These are phyloP conservation scores for Pelobates fuscus DNA, from an alignment of 2,113 vertebrate species.

Conservation along the genomic window DNA sequence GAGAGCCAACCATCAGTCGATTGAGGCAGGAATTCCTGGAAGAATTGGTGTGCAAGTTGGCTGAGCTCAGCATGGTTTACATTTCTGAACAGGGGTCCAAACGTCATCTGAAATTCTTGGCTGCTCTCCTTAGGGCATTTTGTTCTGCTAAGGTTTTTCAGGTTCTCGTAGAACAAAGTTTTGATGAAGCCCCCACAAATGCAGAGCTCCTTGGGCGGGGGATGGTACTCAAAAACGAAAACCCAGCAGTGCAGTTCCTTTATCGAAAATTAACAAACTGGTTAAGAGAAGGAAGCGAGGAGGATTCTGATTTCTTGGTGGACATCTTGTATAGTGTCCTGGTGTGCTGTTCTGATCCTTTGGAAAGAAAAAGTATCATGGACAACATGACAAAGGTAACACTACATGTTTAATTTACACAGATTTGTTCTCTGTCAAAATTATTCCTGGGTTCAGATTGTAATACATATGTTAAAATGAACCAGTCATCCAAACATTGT, in stretches of 20 bases:
- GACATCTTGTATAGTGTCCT: conserved; percentile 92
- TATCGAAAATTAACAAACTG: conserved; percentile 78
- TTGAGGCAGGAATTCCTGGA: conserved; percentile 75
- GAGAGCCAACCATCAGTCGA: conserved; percentile 38
- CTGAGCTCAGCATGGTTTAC: conserved; percentile 82
- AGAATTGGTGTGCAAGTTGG: conserved; percentile 84
- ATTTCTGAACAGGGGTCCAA: conserved; percentile 81
- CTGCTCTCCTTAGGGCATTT: conserved; percentile 80
- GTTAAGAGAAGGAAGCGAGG: conserved; percentile 77
- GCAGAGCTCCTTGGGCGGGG: conserved; percentile 47
- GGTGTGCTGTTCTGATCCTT: conserved; percentile 72
- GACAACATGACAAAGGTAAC: conserved; percentile 82
- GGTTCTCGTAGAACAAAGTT: conserved; percentile 71
- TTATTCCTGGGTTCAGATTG: too few species aligned
- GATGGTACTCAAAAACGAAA: conserved; percentile 54
- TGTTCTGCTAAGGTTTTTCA: conserved; percentile 81
- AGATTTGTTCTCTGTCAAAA: too few species aligned
- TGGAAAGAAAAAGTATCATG: conserved; percentile 80
- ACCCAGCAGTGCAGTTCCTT: conserved; percentile 81
- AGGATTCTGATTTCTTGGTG: conserved; percentile 78
- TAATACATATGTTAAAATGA: too few species aligned
- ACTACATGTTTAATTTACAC: background rate
- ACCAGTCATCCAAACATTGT: too few species aligned
- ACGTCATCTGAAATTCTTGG: conserved; percentile 85
- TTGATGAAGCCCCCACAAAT: conserved; percentile 34